These are phyloP conservation scores for Apus apus DNA, from an alignment of 2,113 vertebrate genomes.

Conservation along the genomic window DNA sequence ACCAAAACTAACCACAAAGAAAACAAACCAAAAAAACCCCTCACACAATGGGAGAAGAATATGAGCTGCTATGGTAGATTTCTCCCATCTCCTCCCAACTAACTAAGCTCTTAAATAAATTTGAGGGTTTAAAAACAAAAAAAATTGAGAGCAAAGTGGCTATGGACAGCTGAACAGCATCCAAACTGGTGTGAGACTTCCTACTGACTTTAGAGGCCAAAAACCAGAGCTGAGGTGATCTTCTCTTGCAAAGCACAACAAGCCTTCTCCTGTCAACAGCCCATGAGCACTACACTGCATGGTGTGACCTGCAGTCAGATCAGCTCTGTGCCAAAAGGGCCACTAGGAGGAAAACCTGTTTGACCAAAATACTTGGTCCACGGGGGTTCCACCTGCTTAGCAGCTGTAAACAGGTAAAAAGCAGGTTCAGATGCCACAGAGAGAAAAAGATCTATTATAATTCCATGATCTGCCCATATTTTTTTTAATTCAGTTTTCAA, in stretches of 20 bases:
- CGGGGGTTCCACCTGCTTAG: background rate
- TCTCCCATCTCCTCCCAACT: background rate
- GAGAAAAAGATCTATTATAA: background rate
- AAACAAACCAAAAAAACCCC: background rate
- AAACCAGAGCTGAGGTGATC: background rate
- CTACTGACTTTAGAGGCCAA: background rate
- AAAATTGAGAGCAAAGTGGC: background rate
- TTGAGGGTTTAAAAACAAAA: background rate
- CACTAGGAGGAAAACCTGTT: background rate
- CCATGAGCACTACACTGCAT: background rate
- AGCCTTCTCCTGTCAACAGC: background rate
- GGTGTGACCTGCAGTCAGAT: background rate
- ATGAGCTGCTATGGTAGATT: background rate
- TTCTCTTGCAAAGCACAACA: background rate
- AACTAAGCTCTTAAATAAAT: background rate
- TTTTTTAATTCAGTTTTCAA: background rate
- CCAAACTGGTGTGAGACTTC: background rate
- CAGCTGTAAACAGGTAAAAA: background rate
- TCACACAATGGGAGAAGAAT: background rate
- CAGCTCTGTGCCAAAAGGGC: background rate
- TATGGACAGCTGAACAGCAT: background rate
- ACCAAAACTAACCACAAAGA: background rate
- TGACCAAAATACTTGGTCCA: background rate
- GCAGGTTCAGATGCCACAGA: background rate
- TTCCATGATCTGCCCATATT: background rate